Evolutionary conservation across 2,113 vertebrate species (phyloP), one percentile per base, ranked within the genome.

Genomic region (Microcebus griseorufus): DNA sequence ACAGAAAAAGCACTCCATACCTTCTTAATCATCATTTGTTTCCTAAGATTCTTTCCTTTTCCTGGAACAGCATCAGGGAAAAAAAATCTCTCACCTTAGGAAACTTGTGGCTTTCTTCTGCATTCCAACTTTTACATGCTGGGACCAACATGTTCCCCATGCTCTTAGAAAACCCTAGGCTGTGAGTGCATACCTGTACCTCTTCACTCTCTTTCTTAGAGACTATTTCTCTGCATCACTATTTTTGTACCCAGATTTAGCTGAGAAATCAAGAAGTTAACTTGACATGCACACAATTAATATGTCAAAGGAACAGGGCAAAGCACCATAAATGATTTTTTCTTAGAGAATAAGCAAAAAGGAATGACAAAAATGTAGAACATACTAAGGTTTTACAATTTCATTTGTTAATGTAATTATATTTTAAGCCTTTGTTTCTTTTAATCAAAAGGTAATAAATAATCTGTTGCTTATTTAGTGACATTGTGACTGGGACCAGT

Each of bases 331-430:
- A 29, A 42, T 45, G 22, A 60, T 53, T 67, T 72, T 81, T 53
- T 14, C 82, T 42, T 58, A 72, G 37, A 85, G n/a, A 89, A 93
- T 76, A 55, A 93, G 65, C n/a, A 85, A 39, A 92, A 88, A 81
- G 60, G 45, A 94, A 69, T 75, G 67, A 67, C 20, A 87, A 87
- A 67, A 91, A 69, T 25, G 8, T 60, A 87, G 12, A 58, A 42
- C n/a, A 7, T 2, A n/a, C 6, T 69, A 82, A 88, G 58, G 45
- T 60, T 87, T 96, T 83, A 70, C 20, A 29, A 20, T 69, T 88
- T 55, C 22, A 16, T 79, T 91, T 80, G 60, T 32, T 32, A 37
- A 79, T 3, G 2, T 45, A 55, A 79, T 45, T 78, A 22, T 45
- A 32, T 69, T 48, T 83, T 45, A 48, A 81, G 58, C 22, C 20